phyloP scores from a whole-genome alignment of 1,140 invertebrate genomes.

The Hesperophylax magnus region DNA sequence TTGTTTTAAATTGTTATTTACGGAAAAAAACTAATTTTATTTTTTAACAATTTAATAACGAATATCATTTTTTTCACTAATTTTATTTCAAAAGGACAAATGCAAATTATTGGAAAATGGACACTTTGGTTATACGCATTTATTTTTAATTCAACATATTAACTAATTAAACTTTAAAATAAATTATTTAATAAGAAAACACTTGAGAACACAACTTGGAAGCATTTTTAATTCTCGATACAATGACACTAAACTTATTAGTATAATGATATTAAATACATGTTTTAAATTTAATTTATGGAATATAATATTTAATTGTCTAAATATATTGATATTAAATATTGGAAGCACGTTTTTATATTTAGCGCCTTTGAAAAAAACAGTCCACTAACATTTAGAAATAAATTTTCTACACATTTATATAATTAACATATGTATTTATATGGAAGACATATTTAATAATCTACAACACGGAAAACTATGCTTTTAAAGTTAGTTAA shows the following conservation, averaged over 20 bases:
- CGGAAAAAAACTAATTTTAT: not conserved
- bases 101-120: not conserved
- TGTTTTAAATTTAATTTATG: not conserved
- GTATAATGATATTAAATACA: not conserved
- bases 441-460: conserved; percentile 20
- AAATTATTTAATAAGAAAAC: conserved; percentile 14
- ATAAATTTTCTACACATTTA: not conserved
- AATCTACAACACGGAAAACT: not conserved
- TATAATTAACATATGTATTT: conserved; percentile 2
- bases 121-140: conserved; percentile 14
- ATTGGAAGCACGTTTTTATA: conserved; percentile 35
- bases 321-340: not conserved
- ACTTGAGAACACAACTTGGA: conserved; percentile 36
- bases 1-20: no score
- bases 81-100: not conserved
- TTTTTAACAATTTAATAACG: not conserved
- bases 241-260: conserved; percentile 5
- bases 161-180: conserved; percentile 6
- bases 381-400: no score
- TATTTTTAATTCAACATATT: not conserved
- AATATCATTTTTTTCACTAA: not conserved
- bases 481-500: not conserved
- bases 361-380: conserved; percentile 25
- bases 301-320: conserved; percentile 1
- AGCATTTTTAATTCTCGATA: conserved; percentile 17